These are phyloP conservation scores for Theristicus caerulescens DNA, from an alignment of 2,113 vertebrate species.

Conservation along the genomic window DNA sequence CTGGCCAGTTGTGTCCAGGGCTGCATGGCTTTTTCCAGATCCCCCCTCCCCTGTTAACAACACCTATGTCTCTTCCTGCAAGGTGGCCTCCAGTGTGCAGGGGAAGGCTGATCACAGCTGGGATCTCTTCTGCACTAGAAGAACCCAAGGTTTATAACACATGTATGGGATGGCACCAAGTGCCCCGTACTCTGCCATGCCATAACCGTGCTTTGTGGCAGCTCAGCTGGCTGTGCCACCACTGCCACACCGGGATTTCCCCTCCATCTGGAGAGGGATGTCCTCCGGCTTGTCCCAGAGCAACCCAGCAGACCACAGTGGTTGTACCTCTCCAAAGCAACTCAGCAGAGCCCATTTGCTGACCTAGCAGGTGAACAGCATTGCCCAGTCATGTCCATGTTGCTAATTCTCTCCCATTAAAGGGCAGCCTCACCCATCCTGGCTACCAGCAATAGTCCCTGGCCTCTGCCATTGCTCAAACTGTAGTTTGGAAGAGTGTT, in stretches of 20 bases:
- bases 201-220: neutral
- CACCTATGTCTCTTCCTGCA: neutral
- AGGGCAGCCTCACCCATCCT: neutral
- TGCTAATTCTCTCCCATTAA: neutral
- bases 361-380: neutral
- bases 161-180: neutral
- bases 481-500: neutral
- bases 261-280: neutral
- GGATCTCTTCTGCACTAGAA: neutral
- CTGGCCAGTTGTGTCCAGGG: too few species aligned
- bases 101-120: neutral
- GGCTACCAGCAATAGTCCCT: neutral
- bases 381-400: neutral
- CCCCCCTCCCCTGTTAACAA: neutral
- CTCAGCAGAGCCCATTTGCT: neutral
- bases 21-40: neutral
- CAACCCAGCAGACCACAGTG: too few species aligned
- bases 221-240: neutral
- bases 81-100: fast-evolving
- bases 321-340: neutral
- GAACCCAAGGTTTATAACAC: neutral
- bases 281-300: neutral
- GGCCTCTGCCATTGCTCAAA: neutral
- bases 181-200: neutral
- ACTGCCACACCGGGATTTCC: neutral